Base-by-base conservation (phyloP, 2,113 vertebrate species). In the Arvicanthis niloticus region DNA sequence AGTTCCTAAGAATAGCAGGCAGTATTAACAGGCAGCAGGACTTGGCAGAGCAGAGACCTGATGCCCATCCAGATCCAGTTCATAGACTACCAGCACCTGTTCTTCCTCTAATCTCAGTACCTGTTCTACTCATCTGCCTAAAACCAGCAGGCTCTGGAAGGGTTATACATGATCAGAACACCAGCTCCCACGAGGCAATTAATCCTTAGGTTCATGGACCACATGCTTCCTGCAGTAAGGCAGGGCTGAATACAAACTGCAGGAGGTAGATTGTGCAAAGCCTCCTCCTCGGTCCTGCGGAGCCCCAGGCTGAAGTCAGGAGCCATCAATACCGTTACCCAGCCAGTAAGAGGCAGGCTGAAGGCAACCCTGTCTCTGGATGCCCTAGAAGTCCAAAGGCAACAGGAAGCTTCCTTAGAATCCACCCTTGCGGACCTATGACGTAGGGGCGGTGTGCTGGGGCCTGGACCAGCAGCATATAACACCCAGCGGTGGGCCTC, bases 1-100 rank as follows among this genome's bases (percentile, higher is more conserved):
- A 98, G 95, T 31, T 96, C 70, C 98, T 98, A 99, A 98, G 97
- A 98, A 99, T 98, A 98, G 98, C 82, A 91, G 37, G 1, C 0
- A 89, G 93, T 98, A 95, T 97, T 98, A 96, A 94, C 94, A 95
- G 98, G 88, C 77, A 97, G 97, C 86, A 94, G 94, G 12, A 78
- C 86, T 94, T 40, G 19, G 88, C 67, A 97, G 76, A 78, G 60
- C 48, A 91, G 56, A 92, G 93, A 89, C 76, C 42, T 0, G 0
- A 34, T 81, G 76, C 75, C 0, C 3, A 91, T 34, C 19, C 24
- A 45, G 62, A 70, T 89, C 86, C 67, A 67, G 95, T 65, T 94
- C 62, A 21, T 31, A 72, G 62, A 31, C 34, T n/a, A 48, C 72
- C 48, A 31, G 65, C 60, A 70, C 51, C 93, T 88, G 51, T 58